phyloP scores from a whole-genome alignment of 2,888 invertebrate species.

The Clunio marinus region DNA sequence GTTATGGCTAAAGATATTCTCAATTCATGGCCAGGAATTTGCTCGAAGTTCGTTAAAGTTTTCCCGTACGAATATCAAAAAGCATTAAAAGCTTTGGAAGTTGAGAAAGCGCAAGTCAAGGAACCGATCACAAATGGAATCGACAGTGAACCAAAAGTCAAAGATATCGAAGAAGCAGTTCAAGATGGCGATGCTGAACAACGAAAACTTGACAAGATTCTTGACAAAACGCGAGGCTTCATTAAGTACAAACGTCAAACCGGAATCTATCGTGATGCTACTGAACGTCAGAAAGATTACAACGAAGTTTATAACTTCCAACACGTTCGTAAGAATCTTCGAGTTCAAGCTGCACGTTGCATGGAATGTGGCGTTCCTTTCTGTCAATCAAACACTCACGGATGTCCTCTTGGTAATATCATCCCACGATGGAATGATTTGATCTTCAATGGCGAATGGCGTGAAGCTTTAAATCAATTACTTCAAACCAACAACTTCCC shows the following conservation, averaged over 20 bases:
- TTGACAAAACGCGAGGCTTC: constrained; percentile 87
- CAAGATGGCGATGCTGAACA: constrained; percentile 72
- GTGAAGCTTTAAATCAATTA: constrained; percentile 85
- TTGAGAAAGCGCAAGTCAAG: constrained; percentile 47
- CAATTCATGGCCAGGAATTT: constrained; percentile 71
- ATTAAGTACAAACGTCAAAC: constrained; percentile 93
- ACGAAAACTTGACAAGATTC: constrained; percentile 73
- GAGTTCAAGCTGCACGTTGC: constrained; percentile 88
- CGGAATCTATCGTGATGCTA: constrained; percentile 77
- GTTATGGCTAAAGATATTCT: constrained; percentile 75
- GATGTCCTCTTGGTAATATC: constrained; percentile 96
- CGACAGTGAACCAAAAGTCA: constrained; percentile 53
- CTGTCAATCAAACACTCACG: constrained; percentile 86
- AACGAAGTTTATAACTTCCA: constrained; percentile 89
- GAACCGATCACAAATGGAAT: constrained; percentile 47
- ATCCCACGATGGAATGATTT: constrained; percentile 99
- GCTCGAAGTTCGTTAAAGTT: constrained; percentile 84
- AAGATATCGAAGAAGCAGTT: constrained; percentile 87
- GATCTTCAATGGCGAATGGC: constrained; percentile 91
- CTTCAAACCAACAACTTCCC: constrained; percentile 99
- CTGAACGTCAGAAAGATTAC: constrained; percentile 88
- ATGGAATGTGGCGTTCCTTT: constrained; percentile 99
- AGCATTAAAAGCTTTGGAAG: constrained; percentile 68
- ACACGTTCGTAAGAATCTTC: constrained; percentile 82
- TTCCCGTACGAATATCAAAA: constrained; percentile 96